Base-by-base conservation (phyloP, 1,140 invertebrate species). In the Lepidostoma basale region DNA sequence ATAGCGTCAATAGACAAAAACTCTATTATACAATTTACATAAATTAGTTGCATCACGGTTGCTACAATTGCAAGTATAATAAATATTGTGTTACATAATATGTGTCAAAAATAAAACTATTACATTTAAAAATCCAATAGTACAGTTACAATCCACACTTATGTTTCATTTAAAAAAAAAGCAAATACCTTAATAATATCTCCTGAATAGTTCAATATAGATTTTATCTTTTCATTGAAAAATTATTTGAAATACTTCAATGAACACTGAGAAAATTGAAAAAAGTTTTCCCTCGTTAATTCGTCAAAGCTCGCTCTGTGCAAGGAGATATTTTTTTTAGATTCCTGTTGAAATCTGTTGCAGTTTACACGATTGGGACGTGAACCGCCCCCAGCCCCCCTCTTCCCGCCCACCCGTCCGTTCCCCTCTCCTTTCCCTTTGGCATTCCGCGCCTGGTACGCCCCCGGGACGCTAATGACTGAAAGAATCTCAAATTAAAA, bases 401-500 rank as follows among this genome's bases (percentile, higher is more conserved):
- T 52, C 39, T n/a, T 18, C 56, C 39, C 40, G 9, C 42, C 25
- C 33, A 39, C 62, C 39, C 26, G 39, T 4, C 16, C 54, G 10
- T 10, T 3, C 30, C 33, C 16, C 49, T n/a, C 33, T 42, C 62
- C 39, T 23, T 39, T 4, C 16, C 54, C 20, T 10, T 3, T 18
- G 18, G 5, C 49, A 33, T 6, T 56, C 67, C 45, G 67, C 58
- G 62, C 40, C 68, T 69, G 62, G 62, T 65, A 69, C 67, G 67
- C 60, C 62, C 54, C 54, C n/a, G 33, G 52, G 14, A 45, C 54
- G 28, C 68, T 65, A 69, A 69, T 65, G 68, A 69, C 62, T 64
- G 62, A 69, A 69, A 69, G 62, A 69, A 69, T 69, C 68, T 54
- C 49, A 64, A 69, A 65, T 64, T 59, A 39, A 65, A 64, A 62